Percentiles rank a stretch among this genome's conserved stretches.
Evolutionary conservation across 2,797 vertebrate species (phyloP).

Genomic region (Vultur gryphus): DNA sequence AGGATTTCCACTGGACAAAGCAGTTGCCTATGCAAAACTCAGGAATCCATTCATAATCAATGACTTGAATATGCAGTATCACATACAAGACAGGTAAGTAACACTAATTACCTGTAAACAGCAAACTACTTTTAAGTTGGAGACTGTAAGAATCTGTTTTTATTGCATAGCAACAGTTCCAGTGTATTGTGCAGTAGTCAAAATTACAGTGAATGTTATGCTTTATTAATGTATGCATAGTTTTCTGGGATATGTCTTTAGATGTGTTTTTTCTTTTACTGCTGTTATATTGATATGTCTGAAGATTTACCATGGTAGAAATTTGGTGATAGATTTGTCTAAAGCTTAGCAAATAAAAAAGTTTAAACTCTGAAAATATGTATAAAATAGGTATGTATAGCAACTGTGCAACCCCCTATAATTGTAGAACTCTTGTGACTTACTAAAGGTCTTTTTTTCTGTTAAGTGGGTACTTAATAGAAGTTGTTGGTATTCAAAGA

Average conservation of each 20-base stretch:
- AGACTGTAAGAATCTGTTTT: background rate
- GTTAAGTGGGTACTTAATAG: background rate
- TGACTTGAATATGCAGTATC: slow-evolving; percentile 90
- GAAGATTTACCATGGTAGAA: background rate
- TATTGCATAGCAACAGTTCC: background rate
- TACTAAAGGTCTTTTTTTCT: background rate
- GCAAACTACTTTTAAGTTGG: background rate
- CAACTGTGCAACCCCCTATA: background rate
- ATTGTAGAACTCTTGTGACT: background rate
- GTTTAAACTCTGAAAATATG: background rate
- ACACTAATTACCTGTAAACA: background rate
- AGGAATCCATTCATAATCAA: slow-evolving; percentile 90
- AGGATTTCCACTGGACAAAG: slow-evolving; percentile 92
- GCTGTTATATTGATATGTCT: background rate
- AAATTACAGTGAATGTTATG: background rate
- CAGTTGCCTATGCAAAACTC: slow-evolving; percentile 88
- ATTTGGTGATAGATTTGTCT: background rate
- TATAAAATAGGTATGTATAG: background rate
- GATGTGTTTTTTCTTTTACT: background rate
- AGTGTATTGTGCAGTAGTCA: background rate
- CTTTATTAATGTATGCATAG: background rate
- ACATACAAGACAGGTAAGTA: slow-evolving; percentile 88
- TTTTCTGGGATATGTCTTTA: background rate
- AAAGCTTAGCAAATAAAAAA: background rate
- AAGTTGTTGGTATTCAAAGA: background rate